These are phyloP conservation scores for Tinamus guttatus DNA, from an alignment of 2,113 vertebrate species.

Conservation along the genomic window DNA sequence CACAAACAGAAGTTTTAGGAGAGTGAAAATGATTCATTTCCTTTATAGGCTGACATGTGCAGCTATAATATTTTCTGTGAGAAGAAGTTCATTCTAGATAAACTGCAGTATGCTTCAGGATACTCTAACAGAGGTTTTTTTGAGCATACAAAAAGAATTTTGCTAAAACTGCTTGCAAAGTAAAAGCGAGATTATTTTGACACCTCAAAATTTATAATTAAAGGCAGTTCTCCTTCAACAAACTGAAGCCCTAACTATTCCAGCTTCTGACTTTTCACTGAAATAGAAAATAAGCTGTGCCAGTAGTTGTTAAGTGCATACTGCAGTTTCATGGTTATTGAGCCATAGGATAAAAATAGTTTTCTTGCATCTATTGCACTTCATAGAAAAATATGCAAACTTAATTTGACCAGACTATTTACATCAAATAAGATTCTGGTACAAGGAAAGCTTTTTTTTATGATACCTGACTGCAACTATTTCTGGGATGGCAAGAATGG, in stretches of 20 bases:
- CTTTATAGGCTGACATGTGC: not conserved
- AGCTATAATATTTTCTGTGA: not conserved
- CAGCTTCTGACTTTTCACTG: not conserved
- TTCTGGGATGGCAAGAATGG: not conserved
- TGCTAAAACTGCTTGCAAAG: not conserved
- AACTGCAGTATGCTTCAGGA: not conserved
- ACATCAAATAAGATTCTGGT: not conserved
- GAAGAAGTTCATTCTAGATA: not conserved
- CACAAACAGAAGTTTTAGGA: not conserved
- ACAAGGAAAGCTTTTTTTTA: not conserved
- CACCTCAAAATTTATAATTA: not conserved
- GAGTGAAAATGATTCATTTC: not conserved
- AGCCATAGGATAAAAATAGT: not conserved
- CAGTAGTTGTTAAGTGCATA: not conserved
- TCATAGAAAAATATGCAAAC: not conserved
- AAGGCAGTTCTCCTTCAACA: not conserved
- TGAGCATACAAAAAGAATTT: not conserved
- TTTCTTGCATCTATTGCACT: not conserved
- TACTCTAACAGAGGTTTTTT: not conserved
- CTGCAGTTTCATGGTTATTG: not conserved
- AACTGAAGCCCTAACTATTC: not conserved
- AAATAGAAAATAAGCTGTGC: not conserved
- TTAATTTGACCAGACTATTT: not conserved
- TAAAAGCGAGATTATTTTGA: not conserved
- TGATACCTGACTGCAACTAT: not conserved